Percentiles rank a stretch among this genome's conserved stretches.
Evolutionary conservation across 2,113 vertebrate species (phyloP).

Genomic region (Odocoileus virginianus): DNA sequence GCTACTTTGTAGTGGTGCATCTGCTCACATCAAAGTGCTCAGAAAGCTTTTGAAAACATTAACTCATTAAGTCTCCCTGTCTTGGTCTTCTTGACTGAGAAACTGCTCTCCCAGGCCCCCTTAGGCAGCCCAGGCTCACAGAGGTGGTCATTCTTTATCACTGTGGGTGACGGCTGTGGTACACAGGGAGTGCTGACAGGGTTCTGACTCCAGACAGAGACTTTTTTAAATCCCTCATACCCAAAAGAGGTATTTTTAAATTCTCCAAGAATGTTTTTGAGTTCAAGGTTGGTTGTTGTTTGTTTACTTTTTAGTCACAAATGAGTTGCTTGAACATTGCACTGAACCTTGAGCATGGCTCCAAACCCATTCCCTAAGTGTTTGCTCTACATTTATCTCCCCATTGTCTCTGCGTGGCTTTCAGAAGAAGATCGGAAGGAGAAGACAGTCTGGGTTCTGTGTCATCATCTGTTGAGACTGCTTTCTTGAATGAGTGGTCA

Average conservation of each 20-base stretch:
- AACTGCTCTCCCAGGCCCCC: background rate
- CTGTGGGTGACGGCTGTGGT: background rate
- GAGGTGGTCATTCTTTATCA: background rate
- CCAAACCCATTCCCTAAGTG: background rate
- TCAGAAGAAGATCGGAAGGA: background rate
- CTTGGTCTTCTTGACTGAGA: background rate
- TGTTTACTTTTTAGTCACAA: background rate
- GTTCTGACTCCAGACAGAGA: background rate
- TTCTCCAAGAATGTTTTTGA: background rate
- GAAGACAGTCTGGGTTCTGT: background rate
- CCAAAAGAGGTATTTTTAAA: background rate
- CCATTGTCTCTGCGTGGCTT: background rate
- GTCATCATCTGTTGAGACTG: background rate
- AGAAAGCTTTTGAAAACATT: slow-evolving; percentile 46
- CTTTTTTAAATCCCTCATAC: background rate
- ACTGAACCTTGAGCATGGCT: background rate
- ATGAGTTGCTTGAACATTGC: background rate
- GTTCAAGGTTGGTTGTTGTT: background rate
- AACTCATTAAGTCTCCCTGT: slow-evolving; percentile 18
- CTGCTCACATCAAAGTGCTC: slow-evolving; percentile 35
- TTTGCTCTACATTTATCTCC: background rate
- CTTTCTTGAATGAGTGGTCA: background rate
- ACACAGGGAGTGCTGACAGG: background rate
- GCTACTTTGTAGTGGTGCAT: slow-evolving; percentile 1
- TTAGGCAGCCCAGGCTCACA: background rate